Percentiles rank a stretch among this genome's conserved stretches.
These are phyloP conservation scores for Halesus radiatus DNA, from an alignment of 1,140 invertebrate species.

Conservation along the genomic window DNA sequence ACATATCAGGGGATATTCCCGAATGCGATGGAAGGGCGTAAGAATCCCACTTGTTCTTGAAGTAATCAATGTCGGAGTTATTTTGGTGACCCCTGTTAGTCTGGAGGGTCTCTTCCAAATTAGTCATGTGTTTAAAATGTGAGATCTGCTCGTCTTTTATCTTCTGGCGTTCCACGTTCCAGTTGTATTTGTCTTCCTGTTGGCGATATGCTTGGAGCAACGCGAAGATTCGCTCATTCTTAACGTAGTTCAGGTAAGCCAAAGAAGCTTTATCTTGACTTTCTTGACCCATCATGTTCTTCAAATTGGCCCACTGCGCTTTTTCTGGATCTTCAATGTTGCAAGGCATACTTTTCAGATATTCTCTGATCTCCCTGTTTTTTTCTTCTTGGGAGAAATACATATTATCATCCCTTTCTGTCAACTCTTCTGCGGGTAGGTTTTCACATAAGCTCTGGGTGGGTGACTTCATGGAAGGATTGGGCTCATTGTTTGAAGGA, in stretches of 20 bases:
- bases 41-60: conserved; percentile 34
- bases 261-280: conserved; percentile 10
- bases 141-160: conserved; percentile 23
- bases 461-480: conserved; percentile 3
- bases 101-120: conserved; percentile 33
- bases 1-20: conserved; percentile 8
- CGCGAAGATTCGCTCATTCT: conserved; percentile 18
- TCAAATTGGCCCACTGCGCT: conserved; percentile 34
- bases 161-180: conserved; percentile 33
- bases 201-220: conserved; percentile 16
- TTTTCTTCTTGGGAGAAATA: conserved; percentile 18
- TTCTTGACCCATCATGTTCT: background rate
- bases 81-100: background rate
- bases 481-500: background rate
- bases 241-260: conserved; percentile 18
- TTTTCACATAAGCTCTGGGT: background rate
- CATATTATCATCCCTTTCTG: background rate
- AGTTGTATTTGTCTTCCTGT: conserved; percentile 37
- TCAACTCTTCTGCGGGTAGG: background rate
- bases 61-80: conserved; percentile 25
- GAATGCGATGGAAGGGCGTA: conserved; percentile 3
- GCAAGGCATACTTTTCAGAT: conserved; percentile 21
- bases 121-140: conserved; percentile 22
- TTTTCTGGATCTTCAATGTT: conserved; percentile 20
- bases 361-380: conserved; percentile 31